Base-by-base conservation (phyloP, 2,113 vertebrate species). In the Dolichotis patagonum region DNA sequence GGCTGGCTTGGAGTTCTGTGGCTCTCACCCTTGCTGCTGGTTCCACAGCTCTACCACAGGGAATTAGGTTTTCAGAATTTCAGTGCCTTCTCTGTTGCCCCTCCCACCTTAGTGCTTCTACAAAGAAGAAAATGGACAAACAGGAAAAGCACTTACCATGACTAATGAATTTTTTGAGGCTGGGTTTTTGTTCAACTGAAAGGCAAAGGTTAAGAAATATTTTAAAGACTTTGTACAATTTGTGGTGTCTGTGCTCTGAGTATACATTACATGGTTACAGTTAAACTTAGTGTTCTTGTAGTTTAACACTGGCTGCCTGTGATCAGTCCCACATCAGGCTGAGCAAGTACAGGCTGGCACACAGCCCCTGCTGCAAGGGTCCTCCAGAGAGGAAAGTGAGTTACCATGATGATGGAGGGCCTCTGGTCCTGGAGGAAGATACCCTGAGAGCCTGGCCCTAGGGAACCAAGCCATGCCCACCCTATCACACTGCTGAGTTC, bases 121-220 rank as follows among this genome's bases (percentile, higher is more conserved):
- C 60, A 41, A 41, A 65, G 63, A 65, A 65, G 19, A 46, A 46
- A 38, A 56, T 1, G 20, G 1, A 52, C 71, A 62, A 85, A 84
- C 7, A 24, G 13, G 69, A 60, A n/a, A 19, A 26, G 20, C n/a
- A 91, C 92, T 97, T 97, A 97, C 92, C 97, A 11, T 97, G 82
- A 96, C 92, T 69, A 96, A 82, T 32, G 91, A 97, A 49, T 17
- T 95, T 95, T 81, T 86, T n/a, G 82, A 91, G 73, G 94, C 96
- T 80, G 87, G 88, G 46, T 88, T 91, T 92, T 96, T 88, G 95
- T 54, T 90, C 92, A 92, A 86, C 97, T 97, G 0, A 35, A 97
- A 95, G 71, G 90, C 77, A 98, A 94, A 97, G 60, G 65, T 80
- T 13, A 58, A 92, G 54, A 88, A 1, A 94, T 20, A 62, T 43